These are phyloP conservation scores for Geotrupes spiniger DNA, from an alignment of 2,888 invertebrate species.

Conservation along the genomic window DNA sequence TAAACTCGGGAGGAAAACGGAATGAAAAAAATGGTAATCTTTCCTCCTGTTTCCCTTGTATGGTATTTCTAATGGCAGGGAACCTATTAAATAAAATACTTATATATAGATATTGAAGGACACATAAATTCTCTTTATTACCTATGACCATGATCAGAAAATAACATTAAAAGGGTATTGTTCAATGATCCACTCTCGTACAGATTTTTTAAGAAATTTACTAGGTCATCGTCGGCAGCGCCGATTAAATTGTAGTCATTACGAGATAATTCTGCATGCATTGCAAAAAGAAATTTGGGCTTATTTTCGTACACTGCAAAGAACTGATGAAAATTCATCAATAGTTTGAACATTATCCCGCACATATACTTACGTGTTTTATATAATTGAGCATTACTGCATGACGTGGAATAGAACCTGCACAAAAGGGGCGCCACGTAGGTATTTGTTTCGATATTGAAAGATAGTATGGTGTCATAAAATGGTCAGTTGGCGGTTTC, in stretches of 20 bases:
- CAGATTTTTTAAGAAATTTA: slow-evolving; percentile 63
- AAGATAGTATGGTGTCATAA: slow-evolving; percentile 77
- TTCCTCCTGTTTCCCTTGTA: slow-evolving; percentile 91
- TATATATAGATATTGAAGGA: not conserved
- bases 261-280: slow-evolving; percentile 87
- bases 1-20: slow-evolving; percentile 70
- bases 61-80: slow-evolving; percentile 74
- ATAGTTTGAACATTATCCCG: too few species aligned
- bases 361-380: not conserved
- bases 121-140: slow-evolving; percentile 37
- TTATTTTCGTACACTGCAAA: slow-evolving; percentile 61
- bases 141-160: slow-evolving; percentile 94
- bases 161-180: slow-evolving; percentile 78
- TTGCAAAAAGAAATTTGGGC: slow-evolving; percentile 82
- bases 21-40: slow-evolving; percentile 84
- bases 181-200: slow-evolving; percentile 63
- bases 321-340: slow-evolving; percentile 51
- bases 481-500: slow-evolving; percentile 84
- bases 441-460: slow-evolving; percentile 60
- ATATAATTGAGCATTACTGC: too few species aligned
- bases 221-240: slow-evolving; percentile 71
- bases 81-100: slow-evolving; percentile 57
- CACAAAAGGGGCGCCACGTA: slow-evolving; percentile 61
- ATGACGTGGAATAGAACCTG: slow-evolving; percentile 72
- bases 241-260: slow-evolving; percentile 79